Base-by-base conservation (phyloP, 2,888 invertebrate species). In the Minunthozetes semirufus region DNA sequence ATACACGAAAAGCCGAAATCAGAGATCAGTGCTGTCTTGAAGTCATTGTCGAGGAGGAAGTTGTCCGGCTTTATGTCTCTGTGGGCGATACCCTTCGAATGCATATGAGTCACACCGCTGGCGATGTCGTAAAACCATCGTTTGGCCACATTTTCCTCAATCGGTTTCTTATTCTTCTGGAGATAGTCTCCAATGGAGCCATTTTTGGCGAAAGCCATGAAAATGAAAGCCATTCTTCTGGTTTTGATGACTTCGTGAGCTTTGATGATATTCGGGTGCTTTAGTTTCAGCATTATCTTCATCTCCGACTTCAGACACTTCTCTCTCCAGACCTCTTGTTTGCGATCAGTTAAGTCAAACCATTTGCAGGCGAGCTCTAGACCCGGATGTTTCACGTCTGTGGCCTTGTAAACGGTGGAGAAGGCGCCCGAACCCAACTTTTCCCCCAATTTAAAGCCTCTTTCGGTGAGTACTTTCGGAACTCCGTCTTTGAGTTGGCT, bases 301-400 rank as follows among this genome's bases (percentile, higher is more conserved):
- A 89, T 81, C 82, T 89, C 89, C 70, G 88, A 82, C 0, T 88
- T 88, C 73, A 89, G 82, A 82, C 89, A 89, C 80, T 86, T 86
- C 22, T 76, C 74, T 38, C 68, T 70, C 76, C 76, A 76, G 6
- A 17, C 9, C 68, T 76, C 25, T 11, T 74, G 74, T 13, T 46
- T 68, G 59, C 46, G 56, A 27, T 76, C 74, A 13, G 70, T 29
- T 42, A 42, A 42, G 13, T 33, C 56, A 46, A 76, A 68, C 15
- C 74, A 33, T 59, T 76, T 76, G 15, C 74, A 73, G n/a, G 74
- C 76, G 11, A 76, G 50, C n/a, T 56, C 42, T 22, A 25, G 27
- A 6, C 53, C 27, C 33, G n/a, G 15, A 2, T 70, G 42, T 2
- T 29, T 11, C 6, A 3, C 9, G 5, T 29, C 33, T 0, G 11